Conservation (phyloP, 2,888 invertebrate genomes). For the Sussaba pulchella region DNA sequence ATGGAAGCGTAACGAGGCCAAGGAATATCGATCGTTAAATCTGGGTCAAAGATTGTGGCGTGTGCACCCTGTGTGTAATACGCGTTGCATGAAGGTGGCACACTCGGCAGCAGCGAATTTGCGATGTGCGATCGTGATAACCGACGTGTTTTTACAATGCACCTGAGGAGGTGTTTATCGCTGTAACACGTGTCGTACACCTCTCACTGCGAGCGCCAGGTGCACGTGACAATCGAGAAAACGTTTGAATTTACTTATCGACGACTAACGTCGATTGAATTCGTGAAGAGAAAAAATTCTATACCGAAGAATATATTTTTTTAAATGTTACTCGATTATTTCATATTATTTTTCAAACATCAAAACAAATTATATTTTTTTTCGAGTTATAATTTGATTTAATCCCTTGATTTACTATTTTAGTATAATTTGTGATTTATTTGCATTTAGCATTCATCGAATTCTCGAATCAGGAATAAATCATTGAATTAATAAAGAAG, state of each 20-base stretch:
- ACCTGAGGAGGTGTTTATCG: background rate
- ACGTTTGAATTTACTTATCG: background rate
- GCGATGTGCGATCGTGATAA: background rate
- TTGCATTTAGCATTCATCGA: too few relatives aligned
- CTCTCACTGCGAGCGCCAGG: background rate
- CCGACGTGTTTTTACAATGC: slow-evolving; percentile 5
- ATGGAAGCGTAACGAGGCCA: slow-evolving; percentile 79
- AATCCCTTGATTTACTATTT: too few relatives aligned
- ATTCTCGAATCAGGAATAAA: too few relatives aligned
- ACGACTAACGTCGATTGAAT: background rate
- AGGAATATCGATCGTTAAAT: slow-evolving; percentile 81
- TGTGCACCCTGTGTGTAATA: slow-evolving; percentile 65
- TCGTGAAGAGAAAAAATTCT: too few relatives aligned
- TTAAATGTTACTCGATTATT: too few relatives aligned
- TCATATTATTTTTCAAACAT: too few relatives aligned
- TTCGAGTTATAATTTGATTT: too few relatives aligned
- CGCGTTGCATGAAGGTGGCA: slow-evolving; percentile 32
- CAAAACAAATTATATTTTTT: too few relatives aligned
- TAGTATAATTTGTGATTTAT: too few relatives aligned
- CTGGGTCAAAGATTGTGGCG: slow-evolving; percentile 79
- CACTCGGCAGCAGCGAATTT: slow-evolving; percentile 1
- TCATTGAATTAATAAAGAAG: too few relatives aligned
- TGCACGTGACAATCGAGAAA: background rate
- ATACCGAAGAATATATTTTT: too few relatives aligned
- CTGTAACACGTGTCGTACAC: background rate